A percentile compares a stretch with the other conserved stretches of the same genome.
These are phyloP conservation scores for Anolis sagrei DNA, from an alignment of 2,113 vertebrate genomes.

Conservation along the genomic window DNA sequence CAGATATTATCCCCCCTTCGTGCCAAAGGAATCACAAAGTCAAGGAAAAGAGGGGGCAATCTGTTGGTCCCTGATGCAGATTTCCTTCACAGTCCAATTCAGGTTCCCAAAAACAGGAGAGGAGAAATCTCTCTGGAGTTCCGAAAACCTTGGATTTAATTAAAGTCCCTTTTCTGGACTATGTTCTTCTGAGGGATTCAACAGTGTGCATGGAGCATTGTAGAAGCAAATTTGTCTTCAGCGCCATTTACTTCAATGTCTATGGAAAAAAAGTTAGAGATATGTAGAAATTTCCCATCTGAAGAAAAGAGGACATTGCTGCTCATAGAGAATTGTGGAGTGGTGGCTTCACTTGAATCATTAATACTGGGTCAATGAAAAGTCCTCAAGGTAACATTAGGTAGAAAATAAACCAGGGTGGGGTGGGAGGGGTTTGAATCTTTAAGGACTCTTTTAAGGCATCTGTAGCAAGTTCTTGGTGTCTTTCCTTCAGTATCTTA, in stretches of 20 bases:
- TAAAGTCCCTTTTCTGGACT: constrained; percentile 26
- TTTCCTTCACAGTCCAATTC: constrained; percentile 24
- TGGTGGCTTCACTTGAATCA: not conserved
- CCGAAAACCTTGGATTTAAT: not conserved
- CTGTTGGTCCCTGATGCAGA: not conserved
- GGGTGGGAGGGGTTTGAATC: constrained; percentile 20
- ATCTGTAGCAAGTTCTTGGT: constrained; percentile 63
- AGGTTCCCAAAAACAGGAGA: constrained; percentile 54
- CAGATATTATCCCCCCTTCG: not conserved
- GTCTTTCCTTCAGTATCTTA: constrained; percentile 59
- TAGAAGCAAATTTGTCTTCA: not conserved
- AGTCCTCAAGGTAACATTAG: constrained; percentile 32
- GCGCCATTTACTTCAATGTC: not conserved
- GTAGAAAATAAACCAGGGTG: constrained; percentile 1
- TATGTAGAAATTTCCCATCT: not conserved
- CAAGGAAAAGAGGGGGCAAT: not conserved
- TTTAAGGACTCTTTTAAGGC: constrained; percentile 36
- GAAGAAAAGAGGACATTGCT: not conserved
- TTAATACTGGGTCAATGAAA: not conserved
- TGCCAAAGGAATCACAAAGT: constrained; percentile 10
- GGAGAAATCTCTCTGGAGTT: not conserved
- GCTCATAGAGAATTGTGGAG: not conserved
- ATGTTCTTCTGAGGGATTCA: not conserved
- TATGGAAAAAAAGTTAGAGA: not conserved
- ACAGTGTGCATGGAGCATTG: constrained; percentile 32